Conservation (phyloP, 23 tunicate genomes). For the Aplidium turbinatum region DNA sequence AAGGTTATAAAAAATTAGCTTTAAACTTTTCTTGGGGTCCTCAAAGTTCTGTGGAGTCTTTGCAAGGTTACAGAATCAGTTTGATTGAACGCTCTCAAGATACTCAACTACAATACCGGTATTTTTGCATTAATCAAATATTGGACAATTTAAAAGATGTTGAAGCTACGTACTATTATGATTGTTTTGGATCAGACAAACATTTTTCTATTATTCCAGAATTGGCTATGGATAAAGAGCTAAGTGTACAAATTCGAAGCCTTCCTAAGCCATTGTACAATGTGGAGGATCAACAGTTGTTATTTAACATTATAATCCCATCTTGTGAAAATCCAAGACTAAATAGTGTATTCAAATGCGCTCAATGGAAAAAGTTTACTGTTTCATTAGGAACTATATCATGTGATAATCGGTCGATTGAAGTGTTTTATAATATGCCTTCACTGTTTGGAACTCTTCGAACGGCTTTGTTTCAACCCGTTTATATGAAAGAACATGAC, state of each 20-base stretch:
- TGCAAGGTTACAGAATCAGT: slow-evolving; percentile 35
- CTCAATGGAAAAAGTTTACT: neutral
- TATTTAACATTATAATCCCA: slow-evolving; percentile 10
- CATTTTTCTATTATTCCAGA: too few species aligned
- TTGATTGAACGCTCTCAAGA: too few species aligned
- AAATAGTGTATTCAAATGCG: slow-evolving; percentile 7
- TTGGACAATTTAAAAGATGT: too few species aligned
- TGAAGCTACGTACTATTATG: too few species aligned
- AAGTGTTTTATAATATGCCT: neutral
- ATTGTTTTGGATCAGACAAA: too few species aligned
- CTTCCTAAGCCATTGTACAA: slow-evolving; percentile 1
- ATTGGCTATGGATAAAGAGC: too few species aligned
- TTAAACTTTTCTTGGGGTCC: slow-evolving; percentile 67
- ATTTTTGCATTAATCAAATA: too few species aligned
- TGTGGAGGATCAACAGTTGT: neutral
- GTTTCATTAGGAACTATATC: neutral
- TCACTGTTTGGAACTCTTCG: neutral
- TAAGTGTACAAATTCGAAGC: neutral
- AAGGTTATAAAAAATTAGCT: slow-evolving; percentile 29
- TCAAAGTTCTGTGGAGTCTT: slow-evolving; percentile 14
- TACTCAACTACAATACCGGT: too few species aligned
- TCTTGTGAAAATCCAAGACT: slow-evolving; percentile 7
- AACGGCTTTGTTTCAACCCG: neutral
- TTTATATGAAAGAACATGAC: too few species aligned
- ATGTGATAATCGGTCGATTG: neutral